Conservation (phyloP, 2,113 vertebrate genomes). For the Melanerpes formicivorus region DNA sequence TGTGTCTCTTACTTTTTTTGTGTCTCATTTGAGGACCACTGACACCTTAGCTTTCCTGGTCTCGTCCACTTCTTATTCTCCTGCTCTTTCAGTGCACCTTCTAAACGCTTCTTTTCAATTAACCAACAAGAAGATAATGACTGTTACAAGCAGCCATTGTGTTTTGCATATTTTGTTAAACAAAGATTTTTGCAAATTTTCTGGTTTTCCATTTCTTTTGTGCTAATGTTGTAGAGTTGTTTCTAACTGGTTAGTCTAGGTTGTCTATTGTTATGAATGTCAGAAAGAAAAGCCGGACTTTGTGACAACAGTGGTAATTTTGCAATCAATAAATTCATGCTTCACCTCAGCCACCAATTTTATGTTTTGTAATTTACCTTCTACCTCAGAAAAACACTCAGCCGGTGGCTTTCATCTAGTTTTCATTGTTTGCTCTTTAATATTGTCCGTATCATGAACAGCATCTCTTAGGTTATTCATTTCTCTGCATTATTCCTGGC, state of each 20-base stretch:
- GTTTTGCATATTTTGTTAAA: neutral
- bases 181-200: neutral
- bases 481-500: neutral
- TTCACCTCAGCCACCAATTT: neutral
- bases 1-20: neutral
- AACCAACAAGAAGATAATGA: neutral
- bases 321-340: neutral
- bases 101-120: neutral
- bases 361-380: neutral
- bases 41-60: neutral
- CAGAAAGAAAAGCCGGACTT: neutral
- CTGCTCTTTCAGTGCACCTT: neutral
- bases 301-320: neutral
- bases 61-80: neutral
- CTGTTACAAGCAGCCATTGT: neutral
- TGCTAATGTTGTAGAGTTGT: neutral
- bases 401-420: neutral
- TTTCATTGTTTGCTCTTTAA: conserved; percentile 1
- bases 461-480: neutral
- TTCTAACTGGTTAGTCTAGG: neutral
- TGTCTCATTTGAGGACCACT: neutral
- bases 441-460: neutral
- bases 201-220: neutral
- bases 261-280: neutral
- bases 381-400: neutral